Evolutionary conservation across 2,113 vertebrate species (phyloP).

Genomic region (Isichthys henryi): DNA sequence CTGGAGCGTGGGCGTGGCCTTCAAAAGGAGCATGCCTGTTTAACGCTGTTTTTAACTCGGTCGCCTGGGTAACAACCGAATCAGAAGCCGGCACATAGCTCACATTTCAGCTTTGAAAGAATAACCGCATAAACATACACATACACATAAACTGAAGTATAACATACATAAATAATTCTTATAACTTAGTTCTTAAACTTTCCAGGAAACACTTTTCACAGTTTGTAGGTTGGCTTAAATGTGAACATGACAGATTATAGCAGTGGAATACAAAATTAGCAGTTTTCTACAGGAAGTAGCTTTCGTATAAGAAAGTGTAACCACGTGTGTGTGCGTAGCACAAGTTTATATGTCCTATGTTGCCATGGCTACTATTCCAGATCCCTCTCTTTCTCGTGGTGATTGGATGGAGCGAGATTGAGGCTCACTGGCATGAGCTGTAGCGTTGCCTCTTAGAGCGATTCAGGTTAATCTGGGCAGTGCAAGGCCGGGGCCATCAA

Average conservation of each 20-base stretch:
- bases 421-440: background rate
- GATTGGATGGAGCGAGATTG: background rate
- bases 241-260: background rate
- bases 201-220: constrained; percentile 5
- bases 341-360: background rate
- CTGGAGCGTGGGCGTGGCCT: background rate
- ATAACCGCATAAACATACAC: background rate
- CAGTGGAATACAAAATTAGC: background rate
- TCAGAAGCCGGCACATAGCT: background rate
- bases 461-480: background rate
- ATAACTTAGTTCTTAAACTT: background rate
- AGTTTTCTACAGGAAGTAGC: background rate
- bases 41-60: background rate
- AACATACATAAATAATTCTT: background rate
- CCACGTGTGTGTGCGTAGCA: background rate
- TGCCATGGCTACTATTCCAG: background rate
- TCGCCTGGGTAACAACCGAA: background rate
- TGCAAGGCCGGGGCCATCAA: background rate
- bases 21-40: background rate
- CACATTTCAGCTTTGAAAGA: constrained; percentile 3
- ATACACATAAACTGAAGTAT: background rate
- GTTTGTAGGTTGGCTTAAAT: background rate
- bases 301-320: background rate
- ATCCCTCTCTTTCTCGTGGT: background rate
- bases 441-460: background rate